Percentiles rank a stretch among this genome's conserved stretches.
Evolutionary conservation across 1,140 invertebrate genomes (phyloP).

Genomic region (Leptopilina boulardi): DNA sequence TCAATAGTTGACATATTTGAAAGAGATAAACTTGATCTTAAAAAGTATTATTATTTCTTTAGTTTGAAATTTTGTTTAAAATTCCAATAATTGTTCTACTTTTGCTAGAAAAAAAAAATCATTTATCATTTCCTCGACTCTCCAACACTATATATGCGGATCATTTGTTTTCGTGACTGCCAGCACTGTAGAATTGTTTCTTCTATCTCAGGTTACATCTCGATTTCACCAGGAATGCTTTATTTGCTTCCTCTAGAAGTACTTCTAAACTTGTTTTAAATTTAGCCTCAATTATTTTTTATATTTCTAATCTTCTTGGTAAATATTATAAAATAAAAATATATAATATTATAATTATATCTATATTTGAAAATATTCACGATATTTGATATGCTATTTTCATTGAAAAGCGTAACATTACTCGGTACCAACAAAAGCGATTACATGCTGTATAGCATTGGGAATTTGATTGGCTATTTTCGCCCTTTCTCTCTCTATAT

Average conservation of each 20-base stretch:
- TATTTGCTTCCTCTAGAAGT: background rate
- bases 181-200: conserved; percentile 25
- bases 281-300: background rate
- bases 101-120: background rate
- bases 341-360: too few species aligned
- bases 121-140: conserved; percentile 18
- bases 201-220: background rate
- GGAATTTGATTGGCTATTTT: conserved; percentile 2
- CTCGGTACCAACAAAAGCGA: background rate
- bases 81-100: background rate
- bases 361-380: too few species aligned
- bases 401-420: background rate
- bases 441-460: background rate
- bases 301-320: background rate
- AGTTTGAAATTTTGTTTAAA: background rate
- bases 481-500: background rate
- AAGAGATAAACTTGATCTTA: too few species aligned
- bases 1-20: too few species aligned
- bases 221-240: conserved; percentile 4
- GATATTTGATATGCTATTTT: background rate
- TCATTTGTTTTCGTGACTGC: conserved; percentile 25
- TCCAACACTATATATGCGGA: background rate
- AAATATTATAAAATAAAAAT: too few species aligned
- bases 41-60: too few species aligned
- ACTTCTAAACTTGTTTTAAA: background rate